Percentiles rank a stretch among this genome's conserved stretches.
phyloP scores from a whole-genome alignment of 2,113 vertebrate genomes.

The Grantiella picta region DNA sequence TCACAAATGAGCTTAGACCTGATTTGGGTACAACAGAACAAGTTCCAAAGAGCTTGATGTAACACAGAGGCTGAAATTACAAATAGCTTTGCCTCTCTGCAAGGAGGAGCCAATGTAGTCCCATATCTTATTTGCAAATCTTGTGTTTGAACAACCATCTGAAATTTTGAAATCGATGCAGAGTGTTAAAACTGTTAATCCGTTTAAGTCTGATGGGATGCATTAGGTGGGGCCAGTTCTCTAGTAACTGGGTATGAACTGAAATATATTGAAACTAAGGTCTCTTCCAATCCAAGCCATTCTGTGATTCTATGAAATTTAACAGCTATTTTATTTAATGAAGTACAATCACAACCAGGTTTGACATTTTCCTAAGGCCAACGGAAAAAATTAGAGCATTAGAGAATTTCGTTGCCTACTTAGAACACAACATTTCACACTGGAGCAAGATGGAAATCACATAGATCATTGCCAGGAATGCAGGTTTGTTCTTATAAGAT shows the following conservation, averaged over 20 bases:
- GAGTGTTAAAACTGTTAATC: background rate
- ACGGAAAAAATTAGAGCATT: conserved; percentile 32
- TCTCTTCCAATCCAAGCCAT: background rate
- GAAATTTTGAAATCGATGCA: background rate
- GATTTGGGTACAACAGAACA: background rate
- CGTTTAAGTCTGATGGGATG: background rate
- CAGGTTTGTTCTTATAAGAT: conserved; percentile 18
- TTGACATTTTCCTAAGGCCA: conserved; percentile 23
- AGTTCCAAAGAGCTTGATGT: background rate
- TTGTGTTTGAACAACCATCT: background rate
- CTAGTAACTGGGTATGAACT: conserved; percentile 19
- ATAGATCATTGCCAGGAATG: background rate
- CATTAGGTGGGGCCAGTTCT: background rate
- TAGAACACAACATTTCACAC: conserved; percentile 26
- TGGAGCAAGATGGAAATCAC: conserved; percentile 11
- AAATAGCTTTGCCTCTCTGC: background rate
- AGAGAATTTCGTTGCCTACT: conserved; percentile 25
- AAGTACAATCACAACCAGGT: conserved; percentile 52
- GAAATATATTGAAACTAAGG: background rate
- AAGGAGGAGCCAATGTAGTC: background rate
- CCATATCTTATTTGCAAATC: background rate
- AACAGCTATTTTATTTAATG: conserved; percentile 50
- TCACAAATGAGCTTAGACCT: background rate
- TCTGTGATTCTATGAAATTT: background rate
- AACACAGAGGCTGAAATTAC: background rate